These are phyloP conservation scores for Monoplex corrugatus DNA, from an alignment of 2,888 invertebrate species.

Conservation along the genomic window DNA sequence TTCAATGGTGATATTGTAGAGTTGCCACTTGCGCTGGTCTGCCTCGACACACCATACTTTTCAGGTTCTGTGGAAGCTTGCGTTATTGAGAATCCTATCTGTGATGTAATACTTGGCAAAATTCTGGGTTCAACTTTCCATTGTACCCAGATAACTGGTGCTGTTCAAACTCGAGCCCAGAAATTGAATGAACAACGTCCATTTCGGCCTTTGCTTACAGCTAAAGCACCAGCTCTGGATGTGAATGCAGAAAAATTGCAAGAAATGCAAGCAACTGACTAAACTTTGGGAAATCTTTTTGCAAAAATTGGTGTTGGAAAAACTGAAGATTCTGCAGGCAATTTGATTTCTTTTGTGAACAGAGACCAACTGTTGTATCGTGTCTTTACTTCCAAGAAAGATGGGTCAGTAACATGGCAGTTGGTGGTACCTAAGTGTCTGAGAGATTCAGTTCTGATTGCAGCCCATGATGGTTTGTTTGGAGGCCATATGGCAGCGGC, in stretches of 20 bases:
- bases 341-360: background rate
- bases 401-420: background rate
- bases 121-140: background rate
- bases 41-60: background rate
- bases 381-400: background rate
- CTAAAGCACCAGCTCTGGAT: background rate
- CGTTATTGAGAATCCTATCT: background rate
- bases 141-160: background rate
- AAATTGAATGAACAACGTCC: background rate
- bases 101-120: background rate
- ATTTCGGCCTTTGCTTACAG: background rate
- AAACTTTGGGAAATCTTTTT: background rate
- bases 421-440: conserved; percentile 30
- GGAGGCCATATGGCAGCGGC: conserved; percentile 43
- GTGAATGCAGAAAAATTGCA: background rate
- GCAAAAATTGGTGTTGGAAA: background rate
- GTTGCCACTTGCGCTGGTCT: background rate
- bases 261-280: background rate
- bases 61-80: background rate
- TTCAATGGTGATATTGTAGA: background rate
- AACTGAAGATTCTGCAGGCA: background rate
- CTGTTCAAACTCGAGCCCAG: conserved; percentile 11
- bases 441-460: background rate
- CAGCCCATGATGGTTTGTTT: conserved; percentile 46
- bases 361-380: background rate